phyloP scores from a whole-genome alignment of 2,888 invertebrate species.

The Ichneumoninae sp. region DNA sequence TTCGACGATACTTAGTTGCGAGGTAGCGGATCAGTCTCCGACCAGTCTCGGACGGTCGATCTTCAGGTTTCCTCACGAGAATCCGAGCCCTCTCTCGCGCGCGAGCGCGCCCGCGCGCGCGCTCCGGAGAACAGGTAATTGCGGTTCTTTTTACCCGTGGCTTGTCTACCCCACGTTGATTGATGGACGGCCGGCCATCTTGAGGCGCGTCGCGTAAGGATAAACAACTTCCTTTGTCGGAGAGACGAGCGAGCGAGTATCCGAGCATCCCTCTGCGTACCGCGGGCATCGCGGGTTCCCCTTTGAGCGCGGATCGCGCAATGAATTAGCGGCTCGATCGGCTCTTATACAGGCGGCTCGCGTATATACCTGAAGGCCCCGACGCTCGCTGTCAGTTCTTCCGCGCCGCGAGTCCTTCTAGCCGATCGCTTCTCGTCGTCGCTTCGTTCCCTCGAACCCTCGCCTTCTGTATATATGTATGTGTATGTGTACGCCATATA shows the following conservation, averaged over 20 bases:
- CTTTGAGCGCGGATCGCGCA: constrained; percentile 71
- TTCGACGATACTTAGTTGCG: constrained; percentile 18
- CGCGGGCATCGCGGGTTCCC: constrained; percentile 62
- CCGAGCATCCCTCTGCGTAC: constrained; percentile 37
- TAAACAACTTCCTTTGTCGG: constrained; percentile 76
- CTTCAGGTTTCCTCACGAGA: constrained; percentile 22
- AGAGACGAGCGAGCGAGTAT: constrained; percentile 53
- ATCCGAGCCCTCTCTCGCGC: constrained; percentile 4
- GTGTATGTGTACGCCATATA: neutral
- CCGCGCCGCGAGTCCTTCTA: constrained; percentile 41
- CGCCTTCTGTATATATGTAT: neutral
- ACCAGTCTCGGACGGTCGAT: constrained; percentile 14
- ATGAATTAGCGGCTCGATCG: constrained; percentile 72
- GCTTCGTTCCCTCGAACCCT: constrained; percentile 27
- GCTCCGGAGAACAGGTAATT: constrained; percentile 68
- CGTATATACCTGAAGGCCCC: constrained; percentile 54
- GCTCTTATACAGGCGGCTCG: constrained; percentile 53
- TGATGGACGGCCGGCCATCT: constrained; percentile 73
- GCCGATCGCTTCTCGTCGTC: constrained; percentile 41
- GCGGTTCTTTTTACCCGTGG: constrained; percentile 69
- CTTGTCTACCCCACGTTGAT: constrained; percentile 71
- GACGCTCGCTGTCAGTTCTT: constrained; percentile 51
- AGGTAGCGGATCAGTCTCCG: constrained; percentile 34
- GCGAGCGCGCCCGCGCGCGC: constrained; percentile 27
- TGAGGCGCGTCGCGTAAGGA: constrained; percentile 73